Evolutionary conservation across 2,888 invertebrate species (phyloP), one percentile per base, ranked within the genome.

Genomic region (Coremacera marginata): DNA sequence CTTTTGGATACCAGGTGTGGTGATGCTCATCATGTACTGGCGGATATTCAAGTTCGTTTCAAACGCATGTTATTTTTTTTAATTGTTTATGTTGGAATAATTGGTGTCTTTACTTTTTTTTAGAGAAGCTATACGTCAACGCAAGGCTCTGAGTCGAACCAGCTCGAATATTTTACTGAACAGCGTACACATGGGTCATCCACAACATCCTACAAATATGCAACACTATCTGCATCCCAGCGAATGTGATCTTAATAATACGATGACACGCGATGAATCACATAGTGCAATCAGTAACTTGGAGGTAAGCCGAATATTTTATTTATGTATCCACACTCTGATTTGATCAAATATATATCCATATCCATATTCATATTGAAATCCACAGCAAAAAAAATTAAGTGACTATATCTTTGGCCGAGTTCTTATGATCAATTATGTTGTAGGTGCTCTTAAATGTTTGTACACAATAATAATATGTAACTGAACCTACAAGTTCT

Each of bases 1-100:
- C 49, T 97, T 97, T 89, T 97, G 97, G 96, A 95, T 97, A 88
- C 97, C 97, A 5, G 96, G 96, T 82, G 89, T 96, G 75, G 96
- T 97, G 44, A 97, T 97, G 97, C 93, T 97, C 84, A 94, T 95
- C 65, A 97, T 96, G 94, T 97, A 97, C 90, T 95, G 93, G 90
- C 92, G 94, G 85, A 96, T 96, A 86, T 94, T 93, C 87, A 91
- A 89, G 89, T 90, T 83, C 85, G 86, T 88, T 37, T 14, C 5
- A 19, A 5, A 55, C 2, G 16, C 11, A 7, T 44, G 11, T 14
- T 11, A 44, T 1, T 44, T 44, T 11, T 44, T 44, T 44, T 11
- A 37, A 37, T 44, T 11, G 8, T 37, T 11, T 3, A 44, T 22
- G 11, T 60, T 49, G 16, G n/a, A 62, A 60, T 75, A 11, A 25